Evolutionary conservation across 1,140 invertebrate genomes (phyloP).

Genomic region (Bombus impatiens): DNA sequence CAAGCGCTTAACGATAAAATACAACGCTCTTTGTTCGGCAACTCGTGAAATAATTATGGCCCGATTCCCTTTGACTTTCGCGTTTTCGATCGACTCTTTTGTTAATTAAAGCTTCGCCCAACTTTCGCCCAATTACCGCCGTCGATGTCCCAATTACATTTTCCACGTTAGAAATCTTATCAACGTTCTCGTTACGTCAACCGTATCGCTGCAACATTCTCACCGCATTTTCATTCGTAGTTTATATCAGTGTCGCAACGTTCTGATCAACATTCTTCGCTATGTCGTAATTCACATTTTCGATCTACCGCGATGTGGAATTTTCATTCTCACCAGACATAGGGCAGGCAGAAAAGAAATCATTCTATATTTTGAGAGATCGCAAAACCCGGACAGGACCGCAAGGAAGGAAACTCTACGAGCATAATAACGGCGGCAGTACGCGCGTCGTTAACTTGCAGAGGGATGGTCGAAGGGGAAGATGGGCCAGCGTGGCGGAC

Average conservation of each 20-base stretch:
- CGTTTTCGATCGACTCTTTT: not conserved
- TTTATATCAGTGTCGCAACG: not conserved
- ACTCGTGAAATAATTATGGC: not conserved
- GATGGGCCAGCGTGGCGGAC: slow-evolving; percentile 38
- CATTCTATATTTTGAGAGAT: not conserved
- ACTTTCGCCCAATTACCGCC: not conserved
- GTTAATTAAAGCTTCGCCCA: slow-evolving; percentile 1
- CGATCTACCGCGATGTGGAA: not conserved
- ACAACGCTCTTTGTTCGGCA: not conserved
- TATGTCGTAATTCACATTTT: not conserved
- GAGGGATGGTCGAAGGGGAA: not conserved
- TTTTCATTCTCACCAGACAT: not conserved
- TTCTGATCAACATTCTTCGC: not conserved
- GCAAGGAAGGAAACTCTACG: not conserved
- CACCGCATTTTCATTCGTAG: not conserved
- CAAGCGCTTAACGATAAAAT: not conserved
- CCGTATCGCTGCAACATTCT: not conserved
- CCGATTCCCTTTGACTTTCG: no score
- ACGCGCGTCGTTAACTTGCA: slow-evolving; percentile 18
- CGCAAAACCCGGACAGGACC: no score
- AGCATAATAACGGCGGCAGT: slow-evolving; percentile 14
- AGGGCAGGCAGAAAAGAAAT: not conserved
- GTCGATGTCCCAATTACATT: not conserved
- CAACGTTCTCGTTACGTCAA: not conserved
- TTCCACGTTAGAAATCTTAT: not conserved